phyloP scores from a whole-genome alignment of 2,797 vertebrate species.

The Pipistrellus pipistrellus region DNA sequence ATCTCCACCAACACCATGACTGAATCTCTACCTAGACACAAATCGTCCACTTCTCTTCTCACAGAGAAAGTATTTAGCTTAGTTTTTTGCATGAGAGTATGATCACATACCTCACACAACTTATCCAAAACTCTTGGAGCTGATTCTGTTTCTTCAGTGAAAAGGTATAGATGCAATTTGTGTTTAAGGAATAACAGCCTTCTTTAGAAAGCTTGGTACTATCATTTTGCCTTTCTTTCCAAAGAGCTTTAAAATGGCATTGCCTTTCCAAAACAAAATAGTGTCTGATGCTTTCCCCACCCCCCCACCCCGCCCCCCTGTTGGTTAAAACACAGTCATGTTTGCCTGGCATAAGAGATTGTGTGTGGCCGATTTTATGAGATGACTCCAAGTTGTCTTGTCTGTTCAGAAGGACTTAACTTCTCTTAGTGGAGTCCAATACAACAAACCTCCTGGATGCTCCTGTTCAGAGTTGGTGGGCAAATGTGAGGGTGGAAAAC shows the following conservation, averaged over 20 bases:
- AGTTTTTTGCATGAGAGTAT: background rate
- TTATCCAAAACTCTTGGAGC: background rate
- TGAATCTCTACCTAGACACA: background rate
- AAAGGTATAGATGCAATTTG: background rate
- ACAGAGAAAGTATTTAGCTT: background rate
- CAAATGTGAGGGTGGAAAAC: background rate
- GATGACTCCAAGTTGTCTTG: constrained; percentile 3
- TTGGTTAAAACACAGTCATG: background rate
- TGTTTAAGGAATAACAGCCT: background rate
- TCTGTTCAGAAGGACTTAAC: background rate
- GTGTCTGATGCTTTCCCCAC: background rate
- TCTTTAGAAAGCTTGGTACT: background rate
- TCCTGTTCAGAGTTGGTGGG: background rate
- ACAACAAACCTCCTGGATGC: background rate
- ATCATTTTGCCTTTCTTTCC: background rate
- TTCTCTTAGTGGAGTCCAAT: background rate
- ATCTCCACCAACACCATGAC: background rate
- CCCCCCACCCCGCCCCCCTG: background rate
- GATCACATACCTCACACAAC: background rate
- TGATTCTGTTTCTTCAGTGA: background rate
- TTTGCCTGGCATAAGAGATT: background rate
- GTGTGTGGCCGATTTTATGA: background rate
- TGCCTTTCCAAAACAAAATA: background rate
- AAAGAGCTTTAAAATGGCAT: background rate
- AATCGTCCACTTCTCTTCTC: background rate